Evolutionary conservation across 1,140 invertebrate genomes (phyloP), one percentile per base, ranked within the genome.

Genomic region (Patella vulgata): DNA sequence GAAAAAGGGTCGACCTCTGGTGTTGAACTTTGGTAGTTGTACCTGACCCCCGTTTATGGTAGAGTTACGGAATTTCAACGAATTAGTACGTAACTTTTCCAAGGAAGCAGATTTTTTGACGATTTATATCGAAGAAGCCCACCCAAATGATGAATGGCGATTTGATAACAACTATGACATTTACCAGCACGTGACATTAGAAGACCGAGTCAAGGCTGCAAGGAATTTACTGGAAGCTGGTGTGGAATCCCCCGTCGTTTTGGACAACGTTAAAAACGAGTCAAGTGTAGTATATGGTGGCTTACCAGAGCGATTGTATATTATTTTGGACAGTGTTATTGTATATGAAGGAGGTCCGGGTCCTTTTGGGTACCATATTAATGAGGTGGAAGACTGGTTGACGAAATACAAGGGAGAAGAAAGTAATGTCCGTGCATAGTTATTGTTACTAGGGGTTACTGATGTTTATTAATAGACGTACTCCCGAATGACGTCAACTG

Each of bases 1-100:
- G 43, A 70, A 63, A 43, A 43, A 31, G 0, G 66, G 59, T n/a
- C 59, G 77, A 21, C 70, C 75, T 3, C 62, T 79, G 46, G 64
- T 77, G 25, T 56, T 79, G 11, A 72, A 72, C 66, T 77, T 79
- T 52, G 77, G 77, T 0, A 77, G 73, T 55, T 79, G 74, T 56
- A 74, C 68, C 68, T 79, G 74, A 77, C 71, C 73, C 8, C 63
- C 71, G 43, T 79, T 75, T 51, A 71, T 77, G 58, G 64, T 54
- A 33, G 63, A 70, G 31, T 52, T 74, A 42, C 58, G 57, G 14
- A 51, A 56, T 31, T 74, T 74, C 50, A 63, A 63, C 9, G 39
- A 55, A 50, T 36, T 76, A 31, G 63, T 68, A 27, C 11, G 44
- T 19, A 47, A 74, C 14, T 77, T 71, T 40, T 53, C 60, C 44